Percentiles rank a stretch among this genome's conserved stretches.
phyloP scores from a whole-genome alignment of 30 jellyfish, hydroid and myxozoan species.

The Cassiopea andromeda region DNA sequence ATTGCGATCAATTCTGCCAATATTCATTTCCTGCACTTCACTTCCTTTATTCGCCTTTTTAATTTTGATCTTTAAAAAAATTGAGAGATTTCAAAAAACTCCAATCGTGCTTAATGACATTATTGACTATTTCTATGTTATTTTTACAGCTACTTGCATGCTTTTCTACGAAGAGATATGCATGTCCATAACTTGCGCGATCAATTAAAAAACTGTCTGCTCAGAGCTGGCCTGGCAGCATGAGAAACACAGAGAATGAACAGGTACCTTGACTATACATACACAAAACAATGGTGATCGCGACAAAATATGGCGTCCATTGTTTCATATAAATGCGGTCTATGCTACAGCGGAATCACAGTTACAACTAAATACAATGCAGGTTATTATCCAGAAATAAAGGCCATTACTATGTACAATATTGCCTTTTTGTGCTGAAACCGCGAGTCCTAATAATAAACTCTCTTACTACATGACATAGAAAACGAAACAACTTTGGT shows the following conservation, averaged over 20 bases:
- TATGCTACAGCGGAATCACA: not conserved
- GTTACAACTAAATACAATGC: not conserved
- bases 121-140: too few relatives aligned
- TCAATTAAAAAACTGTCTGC: not conserved
- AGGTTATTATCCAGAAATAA: not conserved
- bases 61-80: too few relatives aligned
- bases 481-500: too few relatives aligned
- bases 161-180: too few relatives aligned
- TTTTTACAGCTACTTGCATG: too few relatives aligned
- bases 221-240: not conserved
- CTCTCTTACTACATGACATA: too few relatives aligned
- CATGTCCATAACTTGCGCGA: too few relatives aligned
- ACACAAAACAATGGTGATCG: not conserved
- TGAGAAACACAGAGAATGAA: not conserved
- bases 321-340: not conserved
- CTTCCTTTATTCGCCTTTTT: too few relatives aligned
- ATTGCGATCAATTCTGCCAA: not conserved
- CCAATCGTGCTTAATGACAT: too few relatives aligned
- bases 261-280: not conserved
- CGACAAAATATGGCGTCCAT: conserved; percentile 2
- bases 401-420: not conserved
- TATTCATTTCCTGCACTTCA: too few relatives aligned
- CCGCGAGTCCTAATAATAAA: too few relatives aligned
- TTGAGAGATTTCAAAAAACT: too few relatives aligned
- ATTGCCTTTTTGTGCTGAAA: not conserved